phyloP scores from a whole-genome alignment of 64 coral and sea anemone genomes.

The Platygyra sinensis region DNA sequence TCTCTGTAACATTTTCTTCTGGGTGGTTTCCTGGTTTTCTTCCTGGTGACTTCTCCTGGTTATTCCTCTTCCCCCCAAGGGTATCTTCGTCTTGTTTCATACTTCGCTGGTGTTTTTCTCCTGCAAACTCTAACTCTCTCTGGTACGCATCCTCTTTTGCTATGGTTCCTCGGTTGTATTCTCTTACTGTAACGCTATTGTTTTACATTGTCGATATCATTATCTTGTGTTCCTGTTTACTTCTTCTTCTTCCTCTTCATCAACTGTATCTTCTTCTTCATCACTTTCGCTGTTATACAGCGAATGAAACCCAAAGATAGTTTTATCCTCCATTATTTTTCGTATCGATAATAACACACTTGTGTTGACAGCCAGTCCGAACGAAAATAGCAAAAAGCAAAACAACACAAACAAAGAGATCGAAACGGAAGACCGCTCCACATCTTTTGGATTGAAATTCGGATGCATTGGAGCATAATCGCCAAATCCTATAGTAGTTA shows the following conservation, averaged over 20 bases:
- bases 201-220: neutral
- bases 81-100: no score
- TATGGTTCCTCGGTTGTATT: neutral
- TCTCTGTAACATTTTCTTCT: no score
- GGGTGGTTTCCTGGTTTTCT: no score
- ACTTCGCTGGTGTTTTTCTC: no score
- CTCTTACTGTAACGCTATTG: neutral
- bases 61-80: no score
- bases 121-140: no score
- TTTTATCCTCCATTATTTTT: constrained; percentile 85
- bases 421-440: constrained; percentile 68
- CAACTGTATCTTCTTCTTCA: neutral
- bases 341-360: constrained; percentile 82
- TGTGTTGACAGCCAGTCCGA: constrained; percentile 80
- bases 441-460: constrained; percentile 52
- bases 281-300: constrained; percentile 76
- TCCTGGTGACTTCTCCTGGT: no score
- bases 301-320: constrained; percentile 75
- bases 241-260: constrained; percentile 10
- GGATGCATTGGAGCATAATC: constrained; percentile 92
- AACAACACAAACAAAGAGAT: constrained; percentile 91
- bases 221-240: neutral
- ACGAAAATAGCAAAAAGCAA: constrained; percentile 88
- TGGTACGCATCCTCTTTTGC: neutral
- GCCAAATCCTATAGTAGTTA: constrained; percentile 91